phyloP scores from a whole-genome alignment of 2,888 invertebrate genomes.

The Eumacrocentrus americanus region DNA sequence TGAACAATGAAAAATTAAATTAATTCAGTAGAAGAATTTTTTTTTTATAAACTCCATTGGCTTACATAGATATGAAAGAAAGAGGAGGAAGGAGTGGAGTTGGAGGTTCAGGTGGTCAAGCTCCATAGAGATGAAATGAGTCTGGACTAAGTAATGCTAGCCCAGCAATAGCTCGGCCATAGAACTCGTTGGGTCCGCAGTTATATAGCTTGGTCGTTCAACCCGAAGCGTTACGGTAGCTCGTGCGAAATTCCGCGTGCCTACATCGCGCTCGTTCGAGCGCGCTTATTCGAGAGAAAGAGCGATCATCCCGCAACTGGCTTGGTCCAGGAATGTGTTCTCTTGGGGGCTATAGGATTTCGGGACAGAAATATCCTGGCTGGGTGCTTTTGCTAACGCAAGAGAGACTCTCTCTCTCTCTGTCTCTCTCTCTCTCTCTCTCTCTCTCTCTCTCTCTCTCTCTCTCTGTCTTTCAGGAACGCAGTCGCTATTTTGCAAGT shows the following conservation, averaged over 20 bases:
- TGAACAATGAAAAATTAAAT: neutral
- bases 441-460: too few relatives aligned
- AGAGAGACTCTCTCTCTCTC: too few relatives aligned
- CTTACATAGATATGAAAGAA: too few relatives aligned
- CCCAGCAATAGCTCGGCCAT: neutral
- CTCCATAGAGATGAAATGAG: conserved; percentile 3
- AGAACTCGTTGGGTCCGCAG: conserved; percentile 5
- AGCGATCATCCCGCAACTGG: conserved; percentile 11
- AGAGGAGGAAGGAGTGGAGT: too few relatives aligned
- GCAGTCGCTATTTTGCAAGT: too few relatives aligned
- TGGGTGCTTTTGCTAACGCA: too few relatives aligned
- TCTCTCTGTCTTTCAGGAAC: too few relatives aligned
- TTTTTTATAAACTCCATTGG: too few relatives aligned
- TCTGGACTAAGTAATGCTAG: conserved; percentile 3
- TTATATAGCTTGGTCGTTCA: conserved; percentile 18
- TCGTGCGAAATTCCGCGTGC: conserved; percentile 29
- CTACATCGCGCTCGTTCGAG: conserved; percentile 15
- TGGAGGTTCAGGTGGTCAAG: neutral
- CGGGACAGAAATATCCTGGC: conserved; percentile 25
- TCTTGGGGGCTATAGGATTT: conserved; percentile 21
- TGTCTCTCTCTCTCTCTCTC: too few relatives aligned
- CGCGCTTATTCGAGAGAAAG: conserved; percentile 9
- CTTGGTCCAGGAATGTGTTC: conserved; percentile 19
- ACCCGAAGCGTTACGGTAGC: conserved; percentile 23
- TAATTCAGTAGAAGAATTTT: too few relatives aligned